Conservation (phyloP, 2,797 vertebrate genomes). For the Acipenser transmontanus region DNA sequence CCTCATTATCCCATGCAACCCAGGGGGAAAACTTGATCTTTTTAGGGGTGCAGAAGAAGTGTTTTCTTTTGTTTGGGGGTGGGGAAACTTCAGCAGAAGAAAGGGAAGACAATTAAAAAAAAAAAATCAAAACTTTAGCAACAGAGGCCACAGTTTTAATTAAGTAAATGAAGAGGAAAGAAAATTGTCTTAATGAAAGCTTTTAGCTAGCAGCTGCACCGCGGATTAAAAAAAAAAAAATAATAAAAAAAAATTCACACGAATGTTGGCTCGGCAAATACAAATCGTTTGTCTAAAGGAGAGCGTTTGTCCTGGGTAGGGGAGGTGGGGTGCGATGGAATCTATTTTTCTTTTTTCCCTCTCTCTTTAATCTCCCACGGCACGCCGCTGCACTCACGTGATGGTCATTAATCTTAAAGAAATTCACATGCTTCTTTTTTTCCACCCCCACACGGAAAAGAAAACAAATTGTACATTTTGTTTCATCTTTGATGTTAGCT, state of each 20-base stretch:
- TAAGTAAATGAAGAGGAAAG: conserved; percentile 49
- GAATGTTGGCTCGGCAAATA: conserved; percentile 45
- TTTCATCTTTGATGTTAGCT: conserved; percentile 79
- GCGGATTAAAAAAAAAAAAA: conserved; percentile 37
- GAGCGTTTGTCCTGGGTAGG: conserved; percentile 39
- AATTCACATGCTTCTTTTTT: conserved; percentile 21
- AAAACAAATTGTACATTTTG: conserved; percentile 35
- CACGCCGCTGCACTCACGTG: conserved; percentile 30
- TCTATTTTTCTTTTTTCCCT: conserved; percentile 30
- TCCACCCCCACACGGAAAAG: conserved; percentile 30
- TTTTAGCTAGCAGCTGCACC: conserved; percentile 35
- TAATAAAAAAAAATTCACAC: conserved; percentile 41
- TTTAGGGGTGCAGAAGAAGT: conserved; percentile 12
- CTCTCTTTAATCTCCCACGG: conserved; percentile 35
- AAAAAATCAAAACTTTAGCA: conserved; percentile 37
- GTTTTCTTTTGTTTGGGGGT: conserved; percentile 34
- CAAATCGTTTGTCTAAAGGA: conserved; percentile 48
- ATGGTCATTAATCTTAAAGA: conserved; percentile 35
- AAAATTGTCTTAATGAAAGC: conserved; percentile 42
- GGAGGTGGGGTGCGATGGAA: conserved; percentile 35
- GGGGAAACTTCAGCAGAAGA: conserved; percentile 31
- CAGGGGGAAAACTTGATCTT: neutral
- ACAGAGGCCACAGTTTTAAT: conserved; percentile 50
- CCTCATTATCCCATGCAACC: conserved; percentile 1
- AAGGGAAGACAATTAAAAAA: conserved; percentile 35